These are phyloP conservation scores for Rhagologus leucostigma DNA, from an alignment of 2,113 vertebrate genomes.

Conservation along the genomic window DNA sequence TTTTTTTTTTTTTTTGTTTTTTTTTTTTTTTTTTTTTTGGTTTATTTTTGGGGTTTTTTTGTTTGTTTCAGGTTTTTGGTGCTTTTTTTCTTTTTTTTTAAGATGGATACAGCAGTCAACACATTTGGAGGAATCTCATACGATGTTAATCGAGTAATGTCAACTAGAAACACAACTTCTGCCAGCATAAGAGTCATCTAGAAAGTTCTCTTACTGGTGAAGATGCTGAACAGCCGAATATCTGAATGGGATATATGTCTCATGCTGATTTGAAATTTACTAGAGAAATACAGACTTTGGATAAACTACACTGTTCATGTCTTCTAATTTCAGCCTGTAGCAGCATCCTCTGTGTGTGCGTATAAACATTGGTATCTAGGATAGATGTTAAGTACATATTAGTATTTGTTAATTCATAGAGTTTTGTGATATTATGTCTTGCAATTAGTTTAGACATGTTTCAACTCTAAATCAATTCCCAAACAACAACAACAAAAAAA, in stretches of 20 bases:
- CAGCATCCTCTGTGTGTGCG: background rate
- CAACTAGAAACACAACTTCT: background rate
- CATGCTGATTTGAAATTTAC: background rate
- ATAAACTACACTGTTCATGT: background rate
- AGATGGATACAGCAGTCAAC: background rate
- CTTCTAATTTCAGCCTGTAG: background rate
- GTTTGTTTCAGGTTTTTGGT: background rate
- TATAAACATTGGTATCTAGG: background rate
- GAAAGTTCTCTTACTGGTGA: background rate
- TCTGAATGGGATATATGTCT: background rate
- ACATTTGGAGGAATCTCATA: background rate
- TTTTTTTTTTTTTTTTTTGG: too few species aligned
- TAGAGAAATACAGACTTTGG: background rate
- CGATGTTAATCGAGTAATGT: background rate
- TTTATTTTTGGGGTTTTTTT: background rate
- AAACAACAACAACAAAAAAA: background rate
- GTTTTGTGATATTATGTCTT: background rate
- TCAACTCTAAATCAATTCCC: slow-evolving; percentile 2
- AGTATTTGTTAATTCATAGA: slow-evolving; percentile 4
- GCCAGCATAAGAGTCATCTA: background rate
- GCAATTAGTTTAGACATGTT: background rate
- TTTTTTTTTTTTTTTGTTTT: too few species aligned
- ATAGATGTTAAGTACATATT: background rate
- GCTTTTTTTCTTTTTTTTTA: background rate
- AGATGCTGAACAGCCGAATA: background rate